Conservation (phyloP, 2,888 invertebrate genomes). For the Macrostomum cliftonense region DNA sequence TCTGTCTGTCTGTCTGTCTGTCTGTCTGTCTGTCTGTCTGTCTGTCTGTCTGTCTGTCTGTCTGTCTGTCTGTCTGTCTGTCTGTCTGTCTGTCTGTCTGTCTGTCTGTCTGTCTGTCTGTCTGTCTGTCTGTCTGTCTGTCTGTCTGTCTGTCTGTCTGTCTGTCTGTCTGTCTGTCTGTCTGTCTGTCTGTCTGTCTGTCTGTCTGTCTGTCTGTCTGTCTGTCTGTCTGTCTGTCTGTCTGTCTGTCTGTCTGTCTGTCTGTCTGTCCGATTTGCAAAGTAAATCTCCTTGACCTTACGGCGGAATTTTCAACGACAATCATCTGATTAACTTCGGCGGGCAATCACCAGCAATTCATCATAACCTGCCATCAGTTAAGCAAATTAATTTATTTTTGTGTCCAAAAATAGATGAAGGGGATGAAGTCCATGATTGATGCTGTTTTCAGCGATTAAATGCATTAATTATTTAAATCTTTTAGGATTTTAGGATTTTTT, state of each 20-base stretch:
- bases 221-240: constrained; percentile 2
- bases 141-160: constrained; percentile 1
- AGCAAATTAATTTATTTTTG: too few relatives aligned
- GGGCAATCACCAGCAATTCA: too few relatives aligned
- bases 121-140: constrained; percentile 2
- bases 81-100: constrained; percentile 2
- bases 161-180: constrained; percentile 1
- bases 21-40: neutral
- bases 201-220: constrained; percentile 2
- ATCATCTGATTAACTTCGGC: too few relatives aligned
- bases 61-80: neutral
- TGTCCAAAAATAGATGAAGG: too few relatives aligned
- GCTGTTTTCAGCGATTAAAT: too few relatives aligned
- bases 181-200: constrained; percentile 2
- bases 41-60: neutral
- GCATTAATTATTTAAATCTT: too few relatives aligned
- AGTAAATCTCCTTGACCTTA: too few relatives aligned
- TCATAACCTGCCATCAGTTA: too few relatives aligned
- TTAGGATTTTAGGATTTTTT: too few relatives aligned
- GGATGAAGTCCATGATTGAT: too few relatives aligned
- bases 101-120: constrained; percentile 2
- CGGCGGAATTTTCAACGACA: too few relatives aligned
- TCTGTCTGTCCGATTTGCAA: neutral
- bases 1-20: constrained; percentile 1
- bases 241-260: neutral